phyloP scores from a whole-genome alignment of 2,888 invertebrate genomes.

The Pherbina coryleti region DNA sequence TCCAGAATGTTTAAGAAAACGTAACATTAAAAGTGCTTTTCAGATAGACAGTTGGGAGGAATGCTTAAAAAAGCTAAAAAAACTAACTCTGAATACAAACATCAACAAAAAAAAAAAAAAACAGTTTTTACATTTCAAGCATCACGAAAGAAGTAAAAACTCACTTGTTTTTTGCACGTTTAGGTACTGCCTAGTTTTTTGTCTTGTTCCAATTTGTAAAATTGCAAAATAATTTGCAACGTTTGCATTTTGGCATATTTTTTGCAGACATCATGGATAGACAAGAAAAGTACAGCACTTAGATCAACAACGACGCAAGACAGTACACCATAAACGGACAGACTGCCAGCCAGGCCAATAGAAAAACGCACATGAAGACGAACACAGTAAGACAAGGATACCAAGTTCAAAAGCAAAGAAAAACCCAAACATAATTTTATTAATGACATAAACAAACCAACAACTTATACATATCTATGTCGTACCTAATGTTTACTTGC shows the following conservation, averaged over 20 bases:
- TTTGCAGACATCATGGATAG: not conserved
- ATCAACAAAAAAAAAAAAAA: not conserved
- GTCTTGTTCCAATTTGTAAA: not conserved
- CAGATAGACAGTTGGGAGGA: not conserved
- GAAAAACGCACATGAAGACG: not conserved
- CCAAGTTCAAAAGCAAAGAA: not conserved
- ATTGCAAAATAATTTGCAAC: not conserved
- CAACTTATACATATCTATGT: not conserved
- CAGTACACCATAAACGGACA: not conserved
- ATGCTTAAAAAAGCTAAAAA: not conserved
- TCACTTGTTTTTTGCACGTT: not conserved
- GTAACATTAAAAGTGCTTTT: too few relatives aligned
- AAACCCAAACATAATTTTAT: constrained; percentile 20
- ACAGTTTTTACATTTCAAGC: not conserved
- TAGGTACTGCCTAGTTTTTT: not conserved
- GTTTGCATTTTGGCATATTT: not conserved
- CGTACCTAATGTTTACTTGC: not conserved
- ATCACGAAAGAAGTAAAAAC: not conserved
- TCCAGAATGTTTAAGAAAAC: too few relatives aligned
- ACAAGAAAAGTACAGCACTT: not conserved
- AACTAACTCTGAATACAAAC: not conserved
- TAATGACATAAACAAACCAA: constrained; percentile 3
- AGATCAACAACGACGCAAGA: not conserved
- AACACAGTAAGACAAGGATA: not conserved
- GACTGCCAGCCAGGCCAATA: not conserved